Percentiles rank a stretch among this genome's conserved stretches.
Evolutionary conservation across 2,797 vertebrate genomes (phyloP).

Genomic region (Spea hammondii): DNA sequence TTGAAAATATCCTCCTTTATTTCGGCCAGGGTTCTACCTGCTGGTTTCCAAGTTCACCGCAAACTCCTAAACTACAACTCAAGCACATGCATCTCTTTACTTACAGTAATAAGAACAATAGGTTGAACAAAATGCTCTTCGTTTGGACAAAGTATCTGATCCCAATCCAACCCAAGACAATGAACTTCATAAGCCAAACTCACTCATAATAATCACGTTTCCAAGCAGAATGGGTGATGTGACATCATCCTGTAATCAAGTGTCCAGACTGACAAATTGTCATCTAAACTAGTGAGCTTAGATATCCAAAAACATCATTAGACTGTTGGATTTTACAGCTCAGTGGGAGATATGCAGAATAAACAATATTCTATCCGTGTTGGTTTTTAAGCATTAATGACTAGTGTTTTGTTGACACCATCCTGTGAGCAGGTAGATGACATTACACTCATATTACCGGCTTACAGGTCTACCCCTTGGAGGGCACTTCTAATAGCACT

Average conservation of each 20-base stretch:
- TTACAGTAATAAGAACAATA: background rate
- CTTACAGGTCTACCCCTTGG: background rate
- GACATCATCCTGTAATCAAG: background rate
- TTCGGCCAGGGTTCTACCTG: background rate
- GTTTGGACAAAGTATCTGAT: background rate
- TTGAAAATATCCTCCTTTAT: background rate
- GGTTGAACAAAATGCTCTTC: background rate
- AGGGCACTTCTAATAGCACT: background rate
- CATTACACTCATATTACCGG: conserved; percentile 4
- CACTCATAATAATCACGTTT: background rate
- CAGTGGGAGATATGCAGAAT: conserved; percentile 18
- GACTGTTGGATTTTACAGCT: background rate
- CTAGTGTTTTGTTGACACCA: background rate
- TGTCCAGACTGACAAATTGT: background rate
- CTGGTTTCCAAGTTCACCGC: background rate
- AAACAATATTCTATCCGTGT: conserved; percentile 18
- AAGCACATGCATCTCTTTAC: background rate
- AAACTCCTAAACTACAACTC: background rate
- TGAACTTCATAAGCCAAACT: background rate
- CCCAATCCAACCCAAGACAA: background rate
- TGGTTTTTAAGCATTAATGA: conserved; percentile 6
- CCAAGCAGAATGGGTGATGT: background rate
- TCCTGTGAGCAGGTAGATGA: conserved; percentile 1
- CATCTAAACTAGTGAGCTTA: too few relatives aligned
- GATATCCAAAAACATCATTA: too few relatives aligned